These are phyloP conservation scores for Theocolax elegans DNA, from an alignment of 1,140 invertebrate species.

Conservation along the genomic window DNA sequence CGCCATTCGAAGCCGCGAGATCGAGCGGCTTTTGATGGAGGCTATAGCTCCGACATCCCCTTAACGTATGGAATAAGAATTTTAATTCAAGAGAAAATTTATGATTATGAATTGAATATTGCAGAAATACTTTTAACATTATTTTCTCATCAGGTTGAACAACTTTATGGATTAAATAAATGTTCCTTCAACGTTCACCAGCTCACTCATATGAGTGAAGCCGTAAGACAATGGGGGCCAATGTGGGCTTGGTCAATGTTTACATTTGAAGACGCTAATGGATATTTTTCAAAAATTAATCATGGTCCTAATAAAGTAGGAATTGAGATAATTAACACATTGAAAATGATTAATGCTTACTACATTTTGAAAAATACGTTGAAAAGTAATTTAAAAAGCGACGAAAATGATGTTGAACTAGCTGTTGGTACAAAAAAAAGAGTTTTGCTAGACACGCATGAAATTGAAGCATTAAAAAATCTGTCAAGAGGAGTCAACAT, in stretches of 20 bases:
- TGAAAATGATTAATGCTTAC: slow-evolving; percentile 23
- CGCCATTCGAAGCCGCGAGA: too few species aligned
- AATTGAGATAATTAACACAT: slow-evolving; percentile 33
- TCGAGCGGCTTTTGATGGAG: too few species aligned
- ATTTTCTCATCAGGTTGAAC: slow-evolving; percentile 26
- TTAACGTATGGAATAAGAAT: slow-evolving; percentile 18
- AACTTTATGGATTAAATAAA: slow-evolving; percentile 33
- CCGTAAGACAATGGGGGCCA: slow-evolving; percentile 31
- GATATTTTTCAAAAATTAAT: slow-evolving; percentile 13
- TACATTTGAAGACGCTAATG: slow-evolving; percentile 36
- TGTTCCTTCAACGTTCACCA: slow-evolving; percentile 41
- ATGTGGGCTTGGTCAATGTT: slow-evolving; percentile 33
- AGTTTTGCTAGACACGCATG: background rate
- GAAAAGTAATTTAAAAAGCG: slow-evolving; percentile 3
- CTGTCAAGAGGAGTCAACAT: background rate
- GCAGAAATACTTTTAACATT: slow-evolving; percentile 22
- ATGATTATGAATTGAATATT: slow-evolving; percentile 13
- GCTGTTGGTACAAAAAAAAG: background rate
- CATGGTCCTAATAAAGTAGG: slow-evolving; percentile 38
- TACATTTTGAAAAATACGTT: slow-evolving; percentile 23
- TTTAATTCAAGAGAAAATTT: slow-evolving; percentile 34
- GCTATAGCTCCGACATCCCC: too few species aligned
- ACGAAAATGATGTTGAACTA: background rate
- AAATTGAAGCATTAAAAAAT: background rate
- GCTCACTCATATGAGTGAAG: slow-evolving; percentile 23